Conservation (phyloP, 2,797 vertebrate genomes). For the Anisognathus igniventris region DNA sequence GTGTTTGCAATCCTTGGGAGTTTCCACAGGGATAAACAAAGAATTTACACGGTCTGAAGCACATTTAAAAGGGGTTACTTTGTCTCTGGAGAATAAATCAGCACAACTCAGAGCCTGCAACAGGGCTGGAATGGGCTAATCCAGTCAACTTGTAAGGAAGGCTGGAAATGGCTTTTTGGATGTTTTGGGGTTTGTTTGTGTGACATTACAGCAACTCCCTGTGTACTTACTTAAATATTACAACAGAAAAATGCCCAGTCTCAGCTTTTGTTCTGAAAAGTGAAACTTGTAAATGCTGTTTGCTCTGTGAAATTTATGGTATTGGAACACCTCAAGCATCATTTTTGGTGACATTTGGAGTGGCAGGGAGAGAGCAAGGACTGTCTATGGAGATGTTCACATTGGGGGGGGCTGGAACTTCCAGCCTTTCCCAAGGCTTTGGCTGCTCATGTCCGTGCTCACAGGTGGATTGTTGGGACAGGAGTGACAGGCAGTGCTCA, state of each 20-base stretch:
- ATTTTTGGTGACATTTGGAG: neutral
- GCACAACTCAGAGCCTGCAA: neutral
- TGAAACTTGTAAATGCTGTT: neutral
- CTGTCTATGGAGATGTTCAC: fast-evolving
- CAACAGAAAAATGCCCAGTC: neutral
- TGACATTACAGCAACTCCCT: neutral
- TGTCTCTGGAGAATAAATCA: neutral
- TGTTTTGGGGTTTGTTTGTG: neutral
- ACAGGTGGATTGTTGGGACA: neutral
- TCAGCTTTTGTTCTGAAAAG: neutral
- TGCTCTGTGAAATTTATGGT: fast-evolving
- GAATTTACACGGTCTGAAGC: neutral
- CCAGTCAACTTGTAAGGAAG: neutral
- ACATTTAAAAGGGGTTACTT: neutral
- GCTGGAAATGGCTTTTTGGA: neutral
- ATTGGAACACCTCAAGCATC: neutral
- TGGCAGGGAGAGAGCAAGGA: neutral
- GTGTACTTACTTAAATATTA: neutral
- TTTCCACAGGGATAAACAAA: neutral
- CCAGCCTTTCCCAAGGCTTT: neutral
- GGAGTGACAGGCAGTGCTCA: neutral
- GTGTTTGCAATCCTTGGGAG: neutral
- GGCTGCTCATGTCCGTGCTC: neutral
- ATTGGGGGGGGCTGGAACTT: neutral
- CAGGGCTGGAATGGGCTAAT: neutral